Evolutionary conservation across 2,797 vertebrate genomes (phyloP), one percentile per base, ranked within the genome.

Genomic region (Rhinoraja longicauda): DNA sequence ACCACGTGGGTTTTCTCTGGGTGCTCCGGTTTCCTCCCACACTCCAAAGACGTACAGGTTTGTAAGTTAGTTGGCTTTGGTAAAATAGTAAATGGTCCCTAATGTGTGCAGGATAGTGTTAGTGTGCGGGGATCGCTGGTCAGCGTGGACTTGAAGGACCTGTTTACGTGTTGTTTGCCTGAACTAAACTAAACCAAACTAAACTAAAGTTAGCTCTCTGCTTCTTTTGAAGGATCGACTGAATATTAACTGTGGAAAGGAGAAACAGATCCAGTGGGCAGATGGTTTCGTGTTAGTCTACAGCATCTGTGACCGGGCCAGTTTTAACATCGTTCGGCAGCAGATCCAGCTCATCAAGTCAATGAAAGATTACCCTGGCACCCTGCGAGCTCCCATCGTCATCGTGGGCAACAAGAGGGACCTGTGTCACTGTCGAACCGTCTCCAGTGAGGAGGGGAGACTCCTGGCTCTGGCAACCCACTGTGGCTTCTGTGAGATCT

Each of bases 351-450:
- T 94, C 79, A 97, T 97, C 94, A 97, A 96, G 94, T 95, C 95
- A 0, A 72, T 95, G 59, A 97, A 96, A 93, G 96, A 96, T 73
- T 95, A 95, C 32, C 94, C 95, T 88, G 95, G 94, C 93, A 95
- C 95, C 93, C 96, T 97, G 93, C 97, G 96, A 94, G 95, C 96
- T 92, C 96, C 97, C 93, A 96, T 97, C 0, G 93, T 97, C 93
- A 96, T 97, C 17, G 97, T 97, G 94, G 97, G 97, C 70, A 97
- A 97, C 95, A 97, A 97, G 86, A 94, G 96, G 1, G 97, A 97
- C 94, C 94, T 97, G 70, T 95, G 96, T 86, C 97, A 97, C 93
- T 95, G 94, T 0, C 95, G 97, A 8, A 95, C 93, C 0, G 96
- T 97, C 78, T 96, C 96, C 90, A 97, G 96, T 0, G 97, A 97